Evolutionary conservation across 2,888 invertebrate species (phyloP).

Genomic region (Temnothorax ravouxi): DNA sequence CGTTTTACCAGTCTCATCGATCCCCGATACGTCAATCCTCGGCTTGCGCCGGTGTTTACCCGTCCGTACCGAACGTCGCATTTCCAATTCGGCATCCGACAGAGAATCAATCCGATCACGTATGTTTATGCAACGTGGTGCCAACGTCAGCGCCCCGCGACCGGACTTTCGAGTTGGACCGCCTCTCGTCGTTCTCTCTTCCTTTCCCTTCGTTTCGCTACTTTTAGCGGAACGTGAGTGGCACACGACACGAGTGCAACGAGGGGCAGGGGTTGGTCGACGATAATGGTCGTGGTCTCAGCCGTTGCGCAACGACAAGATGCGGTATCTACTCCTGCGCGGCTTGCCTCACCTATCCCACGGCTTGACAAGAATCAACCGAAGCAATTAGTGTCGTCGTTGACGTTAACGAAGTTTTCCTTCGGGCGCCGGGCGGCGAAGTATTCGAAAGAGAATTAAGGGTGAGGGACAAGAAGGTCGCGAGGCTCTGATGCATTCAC

Average conservation of each 20-base stretch:
- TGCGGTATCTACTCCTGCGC: conserved; percentile 32
- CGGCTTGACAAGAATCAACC: conserved; percentile 65
- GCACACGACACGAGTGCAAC: neutral
- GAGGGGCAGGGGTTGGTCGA: neutral
- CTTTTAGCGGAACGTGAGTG: conserved; percentile 21
- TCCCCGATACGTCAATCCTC: conserved; percentile 9
- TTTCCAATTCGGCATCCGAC: conserved; percentile 20
- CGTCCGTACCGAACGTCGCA: conserved; percentile 1
- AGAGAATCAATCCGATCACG: conserved; percentile 8
- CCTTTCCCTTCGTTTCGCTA: neutral
- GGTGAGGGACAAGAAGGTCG: conserved; percentile 50
- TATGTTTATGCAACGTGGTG: conserved; percentile 45
- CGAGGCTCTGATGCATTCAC: conserved; percentile 10
- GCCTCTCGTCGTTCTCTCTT: neutral
- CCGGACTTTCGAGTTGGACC: neutral
- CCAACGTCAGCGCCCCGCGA: conserved; percentile 38
- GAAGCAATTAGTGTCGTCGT: conserved; percentile 70
- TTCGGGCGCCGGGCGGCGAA: conserved; percentile 52
- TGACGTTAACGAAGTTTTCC: conserved; percentile 68
- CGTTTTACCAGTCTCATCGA: conserved; percentile 17
- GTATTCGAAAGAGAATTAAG: conserved; percentile 68
- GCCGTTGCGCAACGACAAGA: conserved; percentile 43
- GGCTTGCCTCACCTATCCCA: conserved; percentile 23
- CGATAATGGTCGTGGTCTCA: conserved; percentile 55
- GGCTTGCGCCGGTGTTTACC: conserved; percentile 4